These are phyloP conservation scores for Dipodomys stephensi DNA, from an alignment of 2,113 vertebrate genomes.

Conservation along the genomic window DNA sequence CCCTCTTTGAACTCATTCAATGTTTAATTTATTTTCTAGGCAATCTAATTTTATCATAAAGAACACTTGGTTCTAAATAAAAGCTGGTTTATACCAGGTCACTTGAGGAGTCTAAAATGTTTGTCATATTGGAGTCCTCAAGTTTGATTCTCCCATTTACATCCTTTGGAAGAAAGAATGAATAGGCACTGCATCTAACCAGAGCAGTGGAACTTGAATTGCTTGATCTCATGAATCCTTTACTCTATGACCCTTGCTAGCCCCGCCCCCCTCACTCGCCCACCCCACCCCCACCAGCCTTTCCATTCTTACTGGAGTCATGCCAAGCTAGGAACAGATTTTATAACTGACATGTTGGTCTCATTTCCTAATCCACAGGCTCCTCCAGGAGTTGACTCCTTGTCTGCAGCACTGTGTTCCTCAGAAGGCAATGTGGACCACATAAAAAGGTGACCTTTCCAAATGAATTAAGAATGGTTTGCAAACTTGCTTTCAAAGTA, in stretches of 20 bases:
- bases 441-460: background rate
- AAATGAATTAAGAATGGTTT: background rate
- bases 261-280: too few species aligned
- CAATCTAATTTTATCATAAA: conserved; percentile 55
- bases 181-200: background rate
- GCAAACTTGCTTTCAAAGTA: background rate
- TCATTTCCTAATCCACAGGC: background rate
- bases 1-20: background rate
- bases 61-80: conserved; percentile 33
- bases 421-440: too few species aligned
- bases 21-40: conserved; percentile 50
- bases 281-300: background rate
- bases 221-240: background rate
- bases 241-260: too few species aligned
- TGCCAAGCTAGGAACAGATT: background rate
- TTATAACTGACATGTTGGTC: background rate
- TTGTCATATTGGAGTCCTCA: background rate
- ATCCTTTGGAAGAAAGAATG: background rate
- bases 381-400: background rate
- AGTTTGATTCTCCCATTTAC: conserved; percentile 1
- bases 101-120: conserved; percentile 25
- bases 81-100: background rate
- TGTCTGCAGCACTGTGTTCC: background rate
- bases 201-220: background rate
- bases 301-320: background rate